These are phyloP conservation scores for Peromyscus aztecus DNA, from an alignment of 2,797 vertebrate genomes.

Conservation along the genomic window DNA sequence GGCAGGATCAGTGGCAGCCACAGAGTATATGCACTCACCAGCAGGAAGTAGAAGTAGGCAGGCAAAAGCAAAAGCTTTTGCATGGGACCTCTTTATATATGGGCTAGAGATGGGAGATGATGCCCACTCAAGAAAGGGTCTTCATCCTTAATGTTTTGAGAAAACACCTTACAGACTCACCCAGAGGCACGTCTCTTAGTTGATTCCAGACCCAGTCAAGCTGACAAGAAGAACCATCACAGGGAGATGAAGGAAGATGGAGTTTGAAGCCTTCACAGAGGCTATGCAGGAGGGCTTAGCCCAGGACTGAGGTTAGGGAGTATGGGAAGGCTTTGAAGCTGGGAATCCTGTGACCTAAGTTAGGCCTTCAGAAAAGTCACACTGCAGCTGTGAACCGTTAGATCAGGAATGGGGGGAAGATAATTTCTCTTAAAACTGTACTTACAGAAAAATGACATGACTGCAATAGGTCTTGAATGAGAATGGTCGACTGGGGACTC, in stretches of 20 bases:
- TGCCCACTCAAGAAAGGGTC: neutral
- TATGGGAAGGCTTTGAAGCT: neutral
- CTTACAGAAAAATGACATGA: neutral
- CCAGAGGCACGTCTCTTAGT: neutral
- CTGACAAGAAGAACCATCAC: neutral
- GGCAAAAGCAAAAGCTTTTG: neutral
- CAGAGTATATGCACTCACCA: neutral
- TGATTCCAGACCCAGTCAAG: neutral
- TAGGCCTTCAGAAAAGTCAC: slow-evolving; percentile 43
- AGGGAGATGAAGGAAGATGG: neutral
- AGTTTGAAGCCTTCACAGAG: neutral
- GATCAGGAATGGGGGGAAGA: neutral
- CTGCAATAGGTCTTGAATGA: neutral
- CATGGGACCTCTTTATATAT: neutral
- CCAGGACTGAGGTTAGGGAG: neutral
- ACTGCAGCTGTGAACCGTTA: slow-evolving; percentile 6
- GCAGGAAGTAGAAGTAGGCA: neutral
- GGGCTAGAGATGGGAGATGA: neutral
- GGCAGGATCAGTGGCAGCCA: neutral
- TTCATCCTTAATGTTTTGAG: neutral
- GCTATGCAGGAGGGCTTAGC: neutral
- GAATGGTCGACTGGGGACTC: neutral
- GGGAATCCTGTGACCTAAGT: neutral
- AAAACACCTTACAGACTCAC: neutral
- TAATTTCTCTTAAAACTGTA: neutral